Base-by-base conservation (phyloP, 2,888 invertebrate genomes). In the Caenorhabditis panamensis region DNA sequence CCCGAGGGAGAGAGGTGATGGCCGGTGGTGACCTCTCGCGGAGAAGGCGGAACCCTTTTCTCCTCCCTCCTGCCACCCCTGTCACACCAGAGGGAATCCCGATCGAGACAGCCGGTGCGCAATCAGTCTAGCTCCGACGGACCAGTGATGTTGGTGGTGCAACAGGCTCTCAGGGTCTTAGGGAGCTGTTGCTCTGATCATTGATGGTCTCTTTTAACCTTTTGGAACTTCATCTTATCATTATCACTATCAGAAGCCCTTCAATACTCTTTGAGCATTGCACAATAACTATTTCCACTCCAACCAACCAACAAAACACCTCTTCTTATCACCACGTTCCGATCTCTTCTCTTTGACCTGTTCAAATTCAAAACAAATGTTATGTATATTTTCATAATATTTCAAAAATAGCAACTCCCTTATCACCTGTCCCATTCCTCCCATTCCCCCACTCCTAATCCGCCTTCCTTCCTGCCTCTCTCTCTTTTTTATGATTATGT, bases 1-100 rank as follows among this genome's bases (percentile, higher is more conserved):
- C 77, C 47, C 68, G 59, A 36, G 36, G 36, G 36, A 36, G 36
- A 36, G 36, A 36, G 36, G 36, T 51, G 47, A 37, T 64, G 75
- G 31, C 76, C 76, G 77, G 69, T 77, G 58, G 62, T 77, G 77
- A 77, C 77, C 77, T 68, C 68, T 68, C 20, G 24, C 31, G 22
- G 41, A 54, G 63, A 22, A 58, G 64, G 31, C 58, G 44, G 51
- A 41, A 26, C 36, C 36, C n/a, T n/a, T n/a, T 36, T 36, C 36
- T 36, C 11, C 36, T 26, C 47, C 24, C 62, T 61, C 16, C 61
- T 62, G 47, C 54, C 53, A 54, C 49, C 44, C 47, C n/a, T 24
- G n/a, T 26, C 56, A 36, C 11, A 36, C 37, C 59, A 22, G 24
- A 53, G 18, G 31, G 31, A 6, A 47, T 37, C 59, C 58, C 11